Base-by-base conservation (phyloP, 2,888 invertebrate species). In the Leucoptera coffeella region DNA sequence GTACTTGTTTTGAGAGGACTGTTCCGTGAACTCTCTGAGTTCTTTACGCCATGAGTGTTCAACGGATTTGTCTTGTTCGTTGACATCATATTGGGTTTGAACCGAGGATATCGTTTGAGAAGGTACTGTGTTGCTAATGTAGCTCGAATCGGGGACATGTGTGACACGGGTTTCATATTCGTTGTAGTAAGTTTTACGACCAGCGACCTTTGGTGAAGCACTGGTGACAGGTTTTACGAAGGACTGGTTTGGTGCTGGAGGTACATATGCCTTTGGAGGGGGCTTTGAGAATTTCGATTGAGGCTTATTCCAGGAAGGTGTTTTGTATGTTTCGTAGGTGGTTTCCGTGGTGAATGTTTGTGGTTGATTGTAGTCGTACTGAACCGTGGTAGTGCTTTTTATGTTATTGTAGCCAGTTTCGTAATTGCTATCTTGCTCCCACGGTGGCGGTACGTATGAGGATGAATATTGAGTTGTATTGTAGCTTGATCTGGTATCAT, bases 1-100 rank as follows among this genome's bases (percentile, higher is more conserved):
- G 25, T 43, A 43, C 30, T 46, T 47, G n/a, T 50, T 52, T 29
- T 59, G 55, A 25, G 56, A 23, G 2, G 60, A 48, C 32, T 67
- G 64, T 32, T 71, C 67, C 12, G 69, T 60, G 31, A 72, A 65
- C 35, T 72, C 72, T 35, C 72, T 48, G 2, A 72, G 46, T 34
- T 72, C 72, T 28, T 58, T 65, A 22, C 72, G 57, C 72, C 72
- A 72, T 30, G 69, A 53, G 17, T 54, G 72, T 32, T 72, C 72
- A 3, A 57, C 51, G 2, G 45, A 35, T 36, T 62, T 65, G 5
- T 39, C 36, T 2, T 61, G 52, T 27, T 69, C 72, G 25, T 60
- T 60, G 32, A 59, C 62, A 29, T 69, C 69, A 21, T 61, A 67
- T 34, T 64, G 67, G 34, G 60, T 62, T 30, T 64, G 57, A 22